phyloP scores from a whole-genome alignment of 2,797 vertebrate genomes.

The Odontamblyopus rebecca region DNA sequence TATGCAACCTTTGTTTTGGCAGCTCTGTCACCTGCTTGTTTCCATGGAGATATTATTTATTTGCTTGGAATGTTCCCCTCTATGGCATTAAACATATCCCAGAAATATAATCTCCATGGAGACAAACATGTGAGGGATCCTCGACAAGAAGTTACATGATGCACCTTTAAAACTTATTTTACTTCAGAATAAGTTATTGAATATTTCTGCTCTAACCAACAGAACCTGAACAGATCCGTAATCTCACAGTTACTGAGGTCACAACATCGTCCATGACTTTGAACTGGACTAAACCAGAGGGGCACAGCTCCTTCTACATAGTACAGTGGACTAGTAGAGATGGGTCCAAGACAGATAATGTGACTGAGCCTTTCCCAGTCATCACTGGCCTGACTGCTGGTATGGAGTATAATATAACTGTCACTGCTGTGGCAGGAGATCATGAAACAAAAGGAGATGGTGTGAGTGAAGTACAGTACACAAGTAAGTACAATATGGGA shows the following conservation, averaged over 20 bases:
- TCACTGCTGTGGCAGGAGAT: conserved; percentile 33
- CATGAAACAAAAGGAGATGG: not conserved
- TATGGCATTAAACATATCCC: not conserved
- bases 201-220: not conserved
- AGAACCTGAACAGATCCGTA: not conserved
- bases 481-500: conserved; percentile 31
- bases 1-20: not conserved
- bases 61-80: too few relatives aligned
- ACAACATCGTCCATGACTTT: not conserved
- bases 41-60: not conserved
- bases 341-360: not conserved
- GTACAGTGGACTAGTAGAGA: not conserved
- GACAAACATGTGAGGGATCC: too few relatives aligned
- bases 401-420: not conserved
- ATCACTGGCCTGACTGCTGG: too few relatives aligned
- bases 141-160: too few relatives aligned
- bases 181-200: not conserved
- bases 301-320: not conserved
- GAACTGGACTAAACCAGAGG: conserved; percentile 9
- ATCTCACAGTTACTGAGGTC: not conserved
- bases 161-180: not conserved
- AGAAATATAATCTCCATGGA: too few relatives aligned
- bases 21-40: not conserved
- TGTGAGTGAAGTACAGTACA: not conserved
- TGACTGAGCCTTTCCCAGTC: not conserved